Evolutionary conservation across 2,888 invertebrate genomes (phyloP), one percentile per base, ranked within the genome.

Genomic region (Sisyra nigra): DNA sequence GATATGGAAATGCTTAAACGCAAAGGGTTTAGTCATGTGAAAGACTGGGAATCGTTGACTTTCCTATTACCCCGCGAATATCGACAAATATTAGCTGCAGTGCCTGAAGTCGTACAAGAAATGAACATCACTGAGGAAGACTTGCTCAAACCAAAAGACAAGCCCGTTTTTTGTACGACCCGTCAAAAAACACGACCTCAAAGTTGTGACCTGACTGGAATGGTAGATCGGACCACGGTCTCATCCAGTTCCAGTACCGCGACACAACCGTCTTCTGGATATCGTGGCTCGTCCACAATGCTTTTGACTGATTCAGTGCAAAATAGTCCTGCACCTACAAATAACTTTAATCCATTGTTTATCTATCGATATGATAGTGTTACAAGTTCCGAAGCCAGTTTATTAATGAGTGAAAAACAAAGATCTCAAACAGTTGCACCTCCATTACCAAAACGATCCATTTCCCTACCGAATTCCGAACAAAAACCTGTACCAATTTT

Each of bases 1-100:
- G 88, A 91, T 56, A 71, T 87, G 41, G 89, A 89, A 61, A 72
- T 78, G 47, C 61, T 91, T 32, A 79, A 80, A 56, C 80, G 80
- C 55, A 79, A 81, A 60, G 85, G 86, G 42, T 77, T 87, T 48
- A 72, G 76, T 34, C 91, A 92, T 57, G 80, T 94, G 7, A 76
- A 80, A 57, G 94, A 94, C 61, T 94, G 93, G 93, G 87, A 89
- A 54, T 92, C 91, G 0, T 66, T 94, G 41, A 87, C 85, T 53
- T 81, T 92, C 50, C 69, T 94, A 40, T 63, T 94, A 48, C 94
- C 94, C 3, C 67, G 72, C 49, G 89, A 94, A 60, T 88, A 84
- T 58, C 74, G 76, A 48, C 78, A 80, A 55, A 71, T 88, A 49
- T 59, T 91, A 40, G 72, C 79, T 11, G 84, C 86, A 59, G 74